These are phyloP conservation scores for Melitaea athalia DNA, from an alignment of 2,888 invertebrate species.

Conservation along the genomic window DNA sequence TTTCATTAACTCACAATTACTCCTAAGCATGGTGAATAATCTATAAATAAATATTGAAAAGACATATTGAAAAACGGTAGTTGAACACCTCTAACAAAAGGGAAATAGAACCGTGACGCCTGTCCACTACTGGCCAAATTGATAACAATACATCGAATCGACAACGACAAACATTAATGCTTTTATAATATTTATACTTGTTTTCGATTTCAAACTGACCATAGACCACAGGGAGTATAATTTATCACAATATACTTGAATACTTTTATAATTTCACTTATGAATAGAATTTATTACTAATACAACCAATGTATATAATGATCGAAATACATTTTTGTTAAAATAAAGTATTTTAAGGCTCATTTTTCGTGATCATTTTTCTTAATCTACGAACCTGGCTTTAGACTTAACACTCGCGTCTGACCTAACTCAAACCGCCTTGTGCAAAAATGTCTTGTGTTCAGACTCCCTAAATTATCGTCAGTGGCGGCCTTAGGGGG, in stretches of 20 bases:
- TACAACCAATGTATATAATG: too few species aligned
- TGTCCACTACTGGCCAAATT: conserved; percentile 44
- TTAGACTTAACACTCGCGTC: too few species aligned
- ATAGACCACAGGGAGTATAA: conserved; percentile 47
- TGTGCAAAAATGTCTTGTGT: too few species aligned
- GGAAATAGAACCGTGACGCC: conserved; percentile 50
- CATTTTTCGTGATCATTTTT: too few species aligned
- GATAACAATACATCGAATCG: conserved; percentile 28
- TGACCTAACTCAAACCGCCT: too few species aligned
- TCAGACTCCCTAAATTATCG: too few species aligned
- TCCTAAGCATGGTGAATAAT: background rate
- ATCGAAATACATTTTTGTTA: too few species aligned
- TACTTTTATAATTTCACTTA: conserved; percentile 61
- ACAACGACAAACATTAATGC: conserved; percentile 56
- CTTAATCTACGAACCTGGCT: too few species aligned
- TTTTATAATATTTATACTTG: conserved; percentile 54
- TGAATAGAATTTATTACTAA: too few species aligned
- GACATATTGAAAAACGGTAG: background rate
- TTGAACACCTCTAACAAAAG: conserved; percentile 46
- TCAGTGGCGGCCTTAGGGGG: too few species aligned
- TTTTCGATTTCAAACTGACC: conserved; percentile 48
- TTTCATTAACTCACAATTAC: background rate
- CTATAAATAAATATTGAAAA: conserved; percentile 7
- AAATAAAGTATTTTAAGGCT: too few species aligned
- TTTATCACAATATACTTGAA: conserved; percentile 65